A percentile compares a stretch with the other conserved stretches of the same genome.
Evolutionary conservation across 2,113 vertebrate species (phyloP).

Genomic region (Syngnathus floridae): DNA sequence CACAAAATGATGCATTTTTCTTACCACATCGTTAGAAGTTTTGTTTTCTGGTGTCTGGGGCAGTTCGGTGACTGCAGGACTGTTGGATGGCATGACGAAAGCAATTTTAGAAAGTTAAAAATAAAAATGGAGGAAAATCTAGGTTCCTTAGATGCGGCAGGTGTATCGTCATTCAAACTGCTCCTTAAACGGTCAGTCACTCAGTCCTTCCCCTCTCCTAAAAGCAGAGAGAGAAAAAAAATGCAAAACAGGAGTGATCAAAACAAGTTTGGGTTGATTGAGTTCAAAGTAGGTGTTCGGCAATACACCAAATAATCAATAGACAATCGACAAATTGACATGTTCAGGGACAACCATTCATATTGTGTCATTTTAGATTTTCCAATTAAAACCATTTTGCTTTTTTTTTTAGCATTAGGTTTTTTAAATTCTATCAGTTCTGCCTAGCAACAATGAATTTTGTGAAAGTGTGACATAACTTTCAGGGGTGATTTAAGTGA

Average conservation of each 20-base stretch:
- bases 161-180: constrained; percentile 56
- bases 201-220: constrained; percentile 43
- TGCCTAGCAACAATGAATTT: neutral
- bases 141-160: constrained; percentile 48
- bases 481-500: neutral
- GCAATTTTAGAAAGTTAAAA: constrained; percentile 30
- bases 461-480: neutral
- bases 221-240: constrained; percentile 13
- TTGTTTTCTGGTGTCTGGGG: constrained; percentile 56
- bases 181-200: constrained; percentile 12
- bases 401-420: neutral
- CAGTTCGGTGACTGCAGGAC: constrained; percentile 47
- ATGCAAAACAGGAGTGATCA: constrained; percentile 15
- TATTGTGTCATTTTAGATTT: too few species aligned
- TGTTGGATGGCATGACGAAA: constrained; percentile 67
- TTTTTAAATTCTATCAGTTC: neutral
- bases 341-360: too few species aligned
- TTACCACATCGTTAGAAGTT: constrained; percentile 53
- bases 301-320: too few species aligned
- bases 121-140: constrained; percentile 40
- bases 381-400: too few species aligned
- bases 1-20: neutral
- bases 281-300: constrained; percentile 3
- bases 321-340: too few species aligned
- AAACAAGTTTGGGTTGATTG: constrained; percentile 6